Conservation (phyloP, 2,113 vertebrate genomes). For the Rhinopomastus cyanomelas region DNA sequence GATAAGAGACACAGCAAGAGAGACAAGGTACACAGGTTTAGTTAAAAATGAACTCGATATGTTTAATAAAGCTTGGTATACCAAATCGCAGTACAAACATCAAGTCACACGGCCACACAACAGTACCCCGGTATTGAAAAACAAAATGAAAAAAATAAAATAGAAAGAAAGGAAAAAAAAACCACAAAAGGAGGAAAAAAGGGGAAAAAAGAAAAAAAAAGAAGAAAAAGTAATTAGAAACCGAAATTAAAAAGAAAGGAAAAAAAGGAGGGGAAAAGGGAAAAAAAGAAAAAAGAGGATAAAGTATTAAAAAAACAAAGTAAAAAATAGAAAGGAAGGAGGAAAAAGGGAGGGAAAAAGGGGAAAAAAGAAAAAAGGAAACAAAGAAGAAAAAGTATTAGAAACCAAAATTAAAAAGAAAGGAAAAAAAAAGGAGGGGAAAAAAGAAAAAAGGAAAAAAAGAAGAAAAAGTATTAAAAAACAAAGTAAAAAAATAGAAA, state of each 20-base stretch:
- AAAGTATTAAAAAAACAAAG: not conserved
- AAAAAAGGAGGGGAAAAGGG: not conserved
- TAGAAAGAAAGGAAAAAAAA: rapidly evolving
- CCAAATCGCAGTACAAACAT: conserved; percentile 94
- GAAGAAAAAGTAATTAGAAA: not conserved
- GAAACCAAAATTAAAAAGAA: too few species aligned
- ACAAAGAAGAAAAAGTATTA: too few species aligned
- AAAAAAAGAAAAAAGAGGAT: not conserved
- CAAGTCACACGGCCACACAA: conserved; percentile 88
- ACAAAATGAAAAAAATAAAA: not conserved
- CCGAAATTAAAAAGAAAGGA: not conserved
- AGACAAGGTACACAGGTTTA: conserved; percentile 96
- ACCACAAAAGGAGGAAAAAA: not conserved
- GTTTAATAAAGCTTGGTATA: conserved; percentile 96
- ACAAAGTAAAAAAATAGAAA: too few species aligned
- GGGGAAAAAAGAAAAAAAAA: too few species aligned
- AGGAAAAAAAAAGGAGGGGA: too few species aligned
- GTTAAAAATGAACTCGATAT: conserved; percentile 92
- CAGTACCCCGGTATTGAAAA: conserved; percentile 81
- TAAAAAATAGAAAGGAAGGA: too few species aligned
- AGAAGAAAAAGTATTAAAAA: too few species aligned
- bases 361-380: not conserved
- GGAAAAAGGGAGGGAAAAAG: too few species aligned
- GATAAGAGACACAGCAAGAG: conserved; percentile 91
- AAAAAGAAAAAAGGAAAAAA: too few species aligned